Evolutionary conservation across 37 sponge, comb jelly and placozoan genomes (phyloP).

Genomic region (Amphimedon queenslandica): DNA sequence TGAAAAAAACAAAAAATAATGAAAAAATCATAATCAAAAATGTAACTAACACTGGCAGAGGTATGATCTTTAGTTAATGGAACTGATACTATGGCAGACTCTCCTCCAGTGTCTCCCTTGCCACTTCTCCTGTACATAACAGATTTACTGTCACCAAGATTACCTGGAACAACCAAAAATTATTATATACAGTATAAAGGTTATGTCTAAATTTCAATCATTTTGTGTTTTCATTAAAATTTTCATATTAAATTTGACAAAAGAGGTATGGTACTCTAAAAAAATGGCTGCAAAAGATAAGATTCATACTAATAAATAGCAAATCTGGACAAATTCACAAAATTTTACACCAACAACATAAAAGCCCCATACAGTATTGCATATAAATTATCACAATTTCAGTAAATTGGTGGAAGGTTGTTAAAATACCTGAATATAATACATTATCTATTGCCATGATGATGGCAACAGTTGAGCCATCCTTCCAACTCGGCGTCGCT

Average conservation of each 20-base stretch:
- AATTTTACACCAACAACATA: too few relatives aligned
- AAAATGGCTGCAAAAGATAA: too few relatives aligned
- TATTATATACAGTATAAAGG: not conserved
- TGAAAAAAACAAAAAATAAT: slow-evolving; percentile 14
- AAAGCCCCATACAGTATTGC: too few relatives aligned
- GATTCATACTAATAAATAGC: too few relatives aligned
- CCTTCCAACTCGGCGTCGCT: slow-evolving; percentile 76
- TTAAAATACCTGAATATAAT: slow-evolving; percentile 54
- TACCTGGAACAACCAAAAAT: slow-evolving; percentile 19
- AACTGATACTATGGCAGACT: slow-evolving; percentile 7
- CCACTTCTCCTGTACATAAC: slow-evolving; percentile 63
- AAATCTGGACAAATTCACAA: too few relatives aligned
- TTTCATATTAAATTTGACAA: too few relatives aligned
- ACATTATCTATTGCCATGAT: slow-evolving; percentile 63
- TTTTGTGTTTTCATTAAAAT: not conserved
- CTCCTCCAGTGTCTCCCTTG: too few relatives aligned
- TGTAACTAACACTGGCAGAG: slow-evolving; percentile 49
- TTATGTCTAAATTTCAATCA: not conserved
- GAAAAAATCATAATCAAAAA: not conserved
- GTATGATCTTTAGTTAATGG: slow-evolving; percentile 74
- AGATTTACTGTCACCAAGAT: slow-evolving; percentile 85
- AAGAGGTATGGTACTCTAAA: not conserved
- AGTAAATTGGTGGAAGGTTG: too few relatives aligned
- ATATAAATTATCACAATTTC: too few relatives aligned
- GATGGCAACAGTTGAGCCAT: slow-evolving; percentile 74